Evolutionary conservation across 2,797 vertebrate species (phyloP), one percentile per base, ranked within the genome.

Genomic region (Urocyon cinereoargenteus): DNA sequence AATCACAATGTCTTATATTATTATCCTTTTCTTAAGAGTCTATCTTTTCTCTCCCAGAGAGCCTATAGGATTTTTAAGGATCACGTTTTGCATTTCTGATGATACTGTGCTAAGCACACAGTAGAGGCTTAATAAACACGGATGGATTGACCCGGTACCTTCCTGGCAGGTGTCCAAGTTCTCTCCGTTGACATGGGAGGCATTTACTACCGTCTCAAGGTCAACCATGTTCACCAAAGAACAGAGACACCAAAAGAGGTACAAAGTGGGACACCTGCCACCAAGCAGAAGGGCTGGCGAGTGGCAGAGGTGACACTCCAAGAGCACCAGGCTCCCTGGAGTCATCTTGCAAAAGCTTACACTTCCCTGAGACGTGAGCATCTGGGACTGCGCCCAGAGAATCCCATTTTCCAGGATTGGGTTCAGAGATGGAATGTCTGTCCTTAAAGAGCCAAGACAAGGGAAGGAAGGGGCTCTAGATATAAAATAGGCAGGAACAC

Each of bases 401-500:
- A 93, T 16, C 57, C 66, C 11, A 13, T 86, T 79, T 93, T 92
- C 61, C 34, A 79, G 96, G 62, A 21, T 9, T 51, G 64, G 73
- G 77, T 72, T 90, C 53, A 11, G 68, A 88, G 85, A 77, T 45
- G 45, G 78, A 73, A 70, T 75, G 78, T 72, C 73, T 72, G 85
- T 72, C 77, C 66, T 96, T 95, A 49, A 77, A 97, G 94, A 95
- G 97, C 88, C 86, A 28, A 82, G 94, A 49, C 72, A 66, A 5
- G n/a, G 55, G 75, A 89, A 95, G 92, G 89, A 84, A n/a, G 86
- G 70, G 89, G 95, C 66, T 90, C 91, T 68, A 96, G 75, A 86
- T 92, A 82, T 89, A 92, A 97, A 97, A 82, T 28, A 86, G 62
- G 86, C 93, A 91, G 79, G 88, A 95, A 89, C 45, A 81, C 93